Evolutionary conservation across 2,113 vertebrate species (phyloP).

Genomic region (Crotalus viridis): DNA sequence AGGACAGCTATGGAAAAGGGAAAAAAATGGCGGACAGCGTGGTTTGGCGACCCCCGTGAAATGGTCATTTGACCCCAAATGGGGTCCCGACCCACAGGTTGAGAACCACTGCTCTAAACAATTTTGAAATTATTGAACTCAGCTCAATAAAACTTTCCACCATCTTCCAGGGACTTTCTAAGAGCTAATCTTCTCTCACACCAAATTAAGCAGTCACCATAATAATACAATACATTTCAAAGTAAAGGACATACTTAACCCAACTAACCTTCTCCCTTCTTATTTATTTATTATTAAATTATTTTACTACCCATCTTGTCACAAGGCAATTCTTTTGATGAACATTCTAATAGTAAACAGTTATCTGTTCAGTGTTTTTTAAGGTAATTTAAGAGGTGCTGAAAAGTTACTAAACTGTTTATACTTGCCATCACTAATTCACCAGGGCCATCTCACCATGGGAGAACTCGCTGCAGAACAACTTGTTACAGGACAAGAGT

Average conservation of each 20-base stretch:
- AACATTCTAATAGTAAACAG: not conserved
- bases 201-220: not conserved
- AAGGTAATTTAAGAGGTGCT: not conserved
- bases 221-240: not conserved
- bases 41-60: no score
- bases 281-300: not conserved
- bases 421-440: not conserved
- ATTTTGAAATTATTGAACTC: not conserved
- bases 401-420: not conserved
- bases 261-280: not conserved
- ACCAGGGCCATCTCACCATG: not conserved
- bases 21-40: no score
- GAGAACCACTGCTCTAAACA: no score
- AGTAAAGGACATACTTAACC: not conserved
- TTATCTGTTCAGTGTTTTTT: not conserved
- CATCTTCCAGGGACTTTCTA: not conserved
- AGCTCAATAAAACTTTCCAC: not conserved
- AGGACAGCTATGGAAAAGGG: no score
- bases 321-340: not conserved
- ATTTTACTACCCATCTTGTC: not conserved
- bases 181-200: not conserved
- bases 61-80: no score
- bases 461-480: not conserved
- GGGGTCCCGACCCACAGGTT: no score
- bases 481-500: not conserved